Evolutionary conservation across 2,888 invertebrate genomes (phyloP), one percentile per base, ranked within the genome.

Genomic region (Drosophila yooni): DNA sequence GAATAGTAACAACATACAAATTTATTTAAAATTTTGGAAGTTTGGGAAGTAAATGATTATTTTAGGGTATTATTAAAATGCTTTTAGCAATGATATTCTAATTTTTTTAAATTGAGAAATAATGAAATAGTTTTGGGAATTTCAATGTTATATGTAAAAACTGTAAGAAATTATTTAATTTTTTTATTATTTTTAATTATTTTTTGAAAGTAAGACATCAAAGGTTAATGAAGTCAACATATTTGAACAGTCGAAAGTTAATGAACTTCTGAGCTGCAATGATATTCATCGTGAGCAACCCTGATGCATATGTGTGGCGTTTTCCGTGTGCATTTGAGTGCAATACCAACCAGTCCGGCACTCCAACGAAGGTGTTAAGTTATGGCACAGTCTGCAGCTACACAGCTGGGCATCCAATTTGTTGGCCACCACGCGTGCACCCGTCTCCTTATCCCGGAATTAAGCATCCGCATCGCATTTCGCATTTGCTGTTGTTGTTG

Each of bases 321-420:
- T 57, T 68, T 38, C 40, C 21, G 54, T 58, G 51, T 66, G 79
- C 61, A 66, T 79, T 81, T 83, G 73, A 66, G 58, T 81, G 83
- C 74, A 57, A 62, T 67, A 36, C 66, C 65, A 29, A 51, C 53
- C 66, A 27, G 64, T 51, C 46, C 31, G 69, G 62, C 70, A 88
- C 75, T 76, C 58, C 78, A 53, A 57, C 83, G 89, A 87, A 87
- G 88, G 87, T 87, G 87, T 87, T 87, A 89, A 87, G 83, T 87
- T 87, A 87, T 87, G 85, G 83, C 87, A 84, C 88, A 81, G 87
- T 82, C 87, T 59, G 69, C 59, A 68, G 75, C 76, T 71, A 74
- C 84, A 83, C 89, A 87, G 88, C 85, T 87, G 87, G 81, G 87
- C 86, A 87, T 88, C 89, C 89, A 86, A 88, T 86, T 88, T 74